Evolutionary conservation across 2,113 vertebrate species (phyloP).

Genomic region (Eonycteris spelaea): DNA sequence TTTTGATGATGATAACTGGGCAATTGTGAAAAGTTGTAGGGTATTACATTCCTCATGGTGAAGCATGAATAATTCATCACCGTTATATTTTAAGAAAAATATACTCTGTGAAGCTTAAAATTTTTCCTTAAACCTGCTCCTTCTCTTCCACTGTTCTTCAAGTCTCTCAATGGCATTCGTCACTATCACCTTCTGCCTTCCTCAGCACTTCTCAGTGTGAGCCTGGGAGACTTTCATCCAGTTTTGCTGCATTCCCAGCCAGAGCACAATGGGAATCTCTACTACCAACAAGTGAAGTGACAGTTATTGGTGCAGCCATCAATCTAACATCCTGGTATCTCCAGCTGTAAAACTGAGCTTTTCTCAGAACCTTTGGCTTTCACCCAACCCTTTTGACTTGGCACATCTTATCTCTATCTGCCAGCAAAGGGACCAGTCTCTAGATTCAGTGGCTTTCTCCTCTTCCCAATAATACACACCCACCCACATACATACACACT

Average conservation of each 20-base stretch:
- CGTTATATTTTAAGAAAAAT: slow-evolving; percentile 37
- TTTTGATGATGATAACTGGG: slow-evolving; percentile 35
- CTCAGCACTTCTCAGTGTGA: not conserved
- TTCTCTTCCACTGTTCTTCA: not conserved
- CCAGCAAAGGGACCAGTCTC: not conserved
- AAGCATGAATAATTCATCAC: slow-evolving; percentile 24
- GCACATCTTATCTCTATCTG: not conserved
- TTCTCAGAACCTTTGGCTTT: not conserved
- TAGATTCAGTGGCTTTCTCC: not conserved
- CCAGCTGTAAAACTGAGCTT: not conserved
- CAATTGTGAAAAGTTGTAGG: slow-evolving; percentile 23
- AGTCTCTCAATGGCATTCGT: not conserved
- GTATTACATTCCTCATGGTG: not conserved
- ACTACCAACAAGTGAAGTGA: not conserved
- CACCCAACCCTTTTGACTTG: not conserved
- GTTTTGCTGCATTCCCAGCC: not conserved
- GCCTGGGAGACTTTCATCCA: not conserved
- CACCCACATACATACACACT: not conserved
- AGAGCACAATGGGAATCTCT: not conserved
- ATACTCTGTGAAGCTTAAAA: not conserved
- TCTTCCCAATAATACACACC: not conserved
- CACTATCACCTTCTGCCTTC: not conserved
- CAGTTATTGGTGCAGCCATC: not conserved
- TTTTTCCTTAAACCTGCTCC: not conserved
- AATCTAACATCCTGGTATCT: not conserved